A percentile compares a stretch with the other conserved stretches of the same genome.
phyloP scores from a whole-genome alignment of 2,113 vertebrate species.

The Paralichthys olivaceus region DNA sequence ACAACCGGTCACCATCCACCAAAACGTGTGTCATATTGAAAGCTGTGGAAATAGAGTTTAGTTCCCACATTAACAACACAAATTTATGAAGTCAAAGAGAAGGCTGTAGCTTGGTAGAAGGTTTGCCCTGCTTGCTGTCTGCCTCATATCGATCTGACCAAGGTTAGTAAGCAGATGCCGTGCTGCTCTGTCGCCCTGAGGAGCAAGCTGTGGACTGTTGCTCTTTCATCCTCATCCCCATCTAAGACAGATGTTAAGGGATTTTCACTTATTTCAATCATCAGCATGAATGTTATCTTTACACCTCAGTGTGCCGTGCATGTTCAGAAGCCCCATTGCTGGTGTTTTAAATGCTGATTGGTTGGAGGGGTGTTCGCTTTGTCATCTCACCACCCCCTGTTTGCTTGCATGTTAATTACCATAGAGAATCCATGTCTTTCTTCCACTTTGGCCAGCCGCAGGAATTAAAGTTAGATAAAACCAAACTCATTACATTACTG shows the following conservation, averaged over 20 bases:
- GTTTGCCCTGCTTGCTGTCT: neutral
- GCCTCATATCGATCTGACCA: neutral
- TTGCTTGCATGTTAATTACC: constrained; percentile 44
- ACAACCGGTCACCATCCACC: too few relatives aligned
- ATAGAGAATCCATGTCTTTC: constrained; percentile 7
- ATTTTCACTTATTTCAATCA: constrained; percentile 15
- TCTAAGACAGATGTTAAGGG: constrained; percentile 17
- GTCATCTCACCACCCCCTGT: constrained; percentile 25
- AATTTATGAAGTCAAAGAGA: too few relatives aligned
- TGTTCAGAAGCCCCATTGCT: neutral
- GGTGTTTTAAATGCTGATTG: too few relatives aligned
- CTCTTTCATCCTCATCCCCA: constrained; percentile 7
- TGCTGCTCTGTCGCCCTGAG: neutral
- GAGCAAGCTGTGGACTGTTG: constrained; percentile 19
- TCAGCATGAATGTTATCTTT: constrained; percentile 11
- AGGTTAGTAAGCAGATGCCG: constrained; percentile 7
- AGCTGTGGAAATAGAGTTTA: too few relatives aligned
- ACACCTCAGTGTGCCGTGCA: neutral
- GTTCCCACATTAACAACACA: too few relatives aligned
- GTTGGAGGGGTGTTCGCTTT: neutral
- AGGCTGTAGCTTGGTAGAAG: neutral
- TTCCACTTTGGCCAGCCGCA: constrained; percentile 12
- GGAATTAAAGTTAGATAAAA: neutral
- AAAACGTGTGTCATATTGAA: too few relatives aligned
- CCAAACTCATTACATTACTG: constrained; percentile 38